Conservation (phyloP, 2,113 vertebrate species). For the Scartelaos histophorus region DNA sequence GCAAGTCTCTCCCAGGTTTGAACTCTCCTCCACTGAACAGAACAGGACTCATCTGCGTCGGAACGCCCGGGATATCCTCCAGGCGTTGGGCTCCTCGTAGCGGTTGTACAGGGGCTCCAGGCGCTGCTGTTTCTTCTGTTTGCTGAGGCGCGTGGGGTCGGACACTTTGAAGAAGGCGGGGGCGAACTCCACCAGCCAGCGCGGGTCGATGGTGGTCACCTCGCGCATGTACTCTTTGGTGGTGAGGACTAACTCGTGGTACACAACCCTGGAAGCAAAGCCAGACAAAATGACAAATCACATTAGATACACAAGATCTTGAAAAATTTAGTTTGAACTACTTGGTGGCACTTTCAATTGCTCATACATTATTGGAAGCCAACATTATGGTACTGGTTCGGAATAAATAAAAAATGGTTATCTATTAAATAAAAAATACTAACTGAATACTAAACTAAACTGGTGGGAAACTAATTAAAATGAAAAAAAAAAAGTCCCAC, state of each 20-base stretch:
- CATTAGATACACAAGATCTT: not conserved
- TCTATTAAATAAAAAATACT: too few relatives aligned
- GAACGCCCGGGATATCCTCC: conserved; percentile 96
- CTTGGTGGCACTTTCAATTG: too few relatives aligned
- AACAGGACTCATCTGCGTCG: conserved; percentile 78
- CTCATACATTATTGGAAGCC: too few relatives aligned
- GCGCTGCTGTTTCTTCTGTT: conserved; percentile 97
- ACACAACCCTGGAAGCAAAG: conserved; percentile 86
- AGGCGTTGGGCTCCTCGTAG: conserved; percentile 97
- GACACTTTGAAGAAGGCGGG: conserved; percentile 99
- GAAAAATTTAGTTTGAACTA: too few relatives aligned
- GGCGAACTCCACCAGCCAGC: conserved; percentile 96
- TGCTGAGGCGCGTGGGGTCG: conserved; percentile 96
- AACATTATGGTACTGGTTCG: too few relatives aligned
- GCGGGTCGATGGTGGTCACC: conserved; percentile 96
- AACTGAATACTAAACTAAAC: too few relatives aligned
- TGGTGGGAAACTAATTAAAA: too few relatives aligned
- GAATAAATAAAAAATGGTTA: too few relatives aligned
- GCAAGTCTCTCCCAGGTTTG: not conserved
- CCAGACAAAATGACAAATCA: not conserved
- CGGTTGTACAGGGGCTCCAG: conserved; percentile 96
- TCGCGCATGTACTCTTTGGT: conserved; percentile 99
- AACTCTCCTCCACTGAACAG: not conserved
- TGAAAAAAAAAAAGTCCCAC: too few relatives aligned
- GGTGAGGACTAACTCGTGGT: conserved; percentile 95